Base-by-base conservation (phyloP, 2,797 vertebrate species). In the Steatocranus sp. region DNA sequence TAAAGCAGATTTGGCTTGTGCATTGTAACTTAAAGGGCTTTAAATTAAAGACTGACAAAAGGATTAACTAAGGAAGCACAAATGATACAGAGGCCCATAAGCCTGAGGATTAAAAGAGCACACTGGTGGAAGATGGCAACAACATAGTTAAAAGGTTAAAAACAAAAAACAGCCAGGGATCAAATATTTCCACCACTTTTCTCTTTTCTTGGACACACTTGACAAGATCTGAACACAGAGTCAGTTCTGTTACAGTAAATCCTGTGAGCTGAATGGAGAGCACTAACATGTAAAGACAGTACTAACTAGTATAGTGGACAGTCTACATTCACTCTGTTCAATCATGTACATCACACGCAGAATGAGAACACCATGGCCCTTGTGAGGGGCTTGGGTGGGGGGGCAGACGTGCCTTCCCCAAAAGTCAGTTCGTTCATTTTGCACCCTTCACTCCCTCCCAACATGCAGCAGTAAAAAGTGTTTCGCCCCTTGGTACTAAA, bases 261-360 rank as follows among this genome's bases (percentile, higher is more conserved):
- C 88, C 18, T 85, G 76, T 81, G 83, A 83, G 82, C 75, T 80
- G 68, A 83, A 82, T 17, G 86, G 78, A 76, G 80, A 86, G 81
- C 51, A 58, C 86, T 82, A 85, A 79, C 30, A 81, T 81, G 85
- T 81, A 75, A 83, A 83, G 82, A 87, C 58, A 7, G 63, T 20
- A 70, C 83, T 75, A 87, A 77, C 84, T 85, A 90, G 83, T 48
- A 63, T 83, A 49, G 76, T 86, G 77, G 87, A 81, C 85, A 87
- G 86, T 83, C 88, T 86, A 88, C 87, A 91, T 91, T 92, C 90
- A 91, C 80, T 81, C 86, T 23, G 77, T 91, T 92, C 56, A 90
- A 85, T 87, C 63, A 49, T 81, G 75, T 83, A 88, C 82, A 88
- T 86, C 79, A 81, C 83, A 82, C 3, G 23, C 76, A 84, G 74